Base-by-base conservation (phyloP, 2,113 vertebrate species). In the Hydrochoerus hydrochaeris region DNA sequence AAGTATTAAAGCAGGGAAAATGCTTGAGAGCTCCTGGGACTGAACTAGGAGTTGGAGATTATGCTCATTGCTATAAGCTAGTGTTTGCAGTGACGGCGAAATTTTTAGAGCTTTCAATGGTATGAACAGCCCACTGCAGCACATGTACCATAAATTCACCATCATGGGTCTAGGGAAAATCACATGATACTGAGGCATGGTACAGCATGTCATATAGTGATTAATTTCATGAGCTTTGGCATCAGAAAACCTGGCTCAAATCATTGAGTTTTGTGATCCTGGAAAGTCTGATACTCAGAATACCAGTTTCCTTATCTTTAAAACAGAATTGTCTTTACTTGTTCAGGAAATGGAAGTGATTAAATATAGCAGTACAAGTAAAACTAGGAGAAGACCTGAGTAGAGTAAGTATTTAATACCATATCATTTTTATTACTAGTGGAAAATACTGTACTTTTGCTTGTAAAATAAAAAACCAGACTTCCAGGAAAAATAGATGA, bases 221-320 rank as follows among this genome's bases (percentile, higher is more conserved):
- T 30, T 89, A 46, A 82, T 62, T 90, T 30, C 24, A 28, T 62
- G n/a, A 35, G 11, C 52, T 60, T 77, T 82, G 80, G 38, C 49
- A 91, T 91, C 49, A 62, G 86, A 57, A 86, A 86, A 30, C 28
- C 16, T 52, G 75, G 35, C 41, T 95, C 89, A 80, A 85, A 93
- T 35, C 26, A 35, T 65, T 67, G 65, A 63, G 71, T 49, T 30
- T 46, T 32, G 10, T 86, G 63, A 93, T 44, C 30, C 86, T 77
- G 41, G 62, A 85, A 60, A 41, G 22, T 89, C 44, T 86, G 58
- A 32, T 54, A 8, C 49, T 28, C 62, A 86, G 65, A 86, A 19
- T 49, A 67, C 73, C 35, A 32, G 8, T 90, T 91, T 88, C 54
- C 46, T 90, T 60, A 54, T 69, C 22, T 80, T 14, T 83, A 82